Evolutionary conservation across 2,888 invertebrate genomes (phyloP), one percentile per base, ranked within the genome.

Genomic region (Eilema sororculum): DNA sequence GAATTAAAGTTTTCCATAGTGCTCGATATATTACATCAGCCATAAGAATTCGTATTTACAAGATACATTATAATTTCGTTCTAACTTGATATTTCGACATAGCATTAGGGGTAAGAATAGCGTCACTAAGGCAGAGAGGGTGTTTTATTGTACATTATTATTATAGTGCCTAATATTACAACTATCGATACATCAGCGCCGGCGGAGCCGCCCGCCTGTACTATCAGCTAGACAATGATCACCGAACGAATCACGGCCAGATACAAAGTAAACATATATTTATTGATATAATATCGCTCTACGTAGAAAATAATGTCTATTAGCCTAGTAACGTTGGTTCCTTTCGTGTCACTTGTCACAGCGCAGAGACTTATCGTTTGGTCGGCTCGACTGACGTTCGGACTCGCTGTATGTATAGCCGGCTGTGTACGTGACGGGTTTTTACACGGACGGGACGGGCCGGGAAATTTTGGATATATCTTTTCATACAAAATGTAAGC

Each of bases 111-210:
- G 89, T 93, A 91, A 93, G 90, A 91, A 90, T 92, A 93, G 94
- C 94, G 86, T 93, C 91, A 92, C 93, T 94, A 94, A 94, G 94
- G 94, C 94, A 93, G 92, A 93, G 90, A 92, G 93, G 93, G 93
- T 93, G 93, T 91, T 91, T 91, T 93, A 94, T 93, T 94, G 93
- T 94, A 94, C 93, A 93, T 88, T 84, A 88, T 87, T 87, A 90
- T 88, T 87, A 90, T 89, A 89, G 87, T 88, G 88, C 88, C 90
- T 92, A 92, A 87, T 69, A 79, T 89, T 90, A 89, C 83, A 81
- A 83, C 89, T 91, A 91, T 83, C 83, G 83, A 85, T 86, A 89
- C 77, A 83, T 82, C 79, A 82, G 84, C 80, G 71, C 80, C 85
- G 85, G 87, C 84, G 83, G 86, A 85, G 87, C 71, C 80, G 74